Percentiles rank a stretch among this genome's conserved stretches.
Conservation (phyloP, 1,140 invertebrate species). For the Proctacanthus coquilletti region DNA sequence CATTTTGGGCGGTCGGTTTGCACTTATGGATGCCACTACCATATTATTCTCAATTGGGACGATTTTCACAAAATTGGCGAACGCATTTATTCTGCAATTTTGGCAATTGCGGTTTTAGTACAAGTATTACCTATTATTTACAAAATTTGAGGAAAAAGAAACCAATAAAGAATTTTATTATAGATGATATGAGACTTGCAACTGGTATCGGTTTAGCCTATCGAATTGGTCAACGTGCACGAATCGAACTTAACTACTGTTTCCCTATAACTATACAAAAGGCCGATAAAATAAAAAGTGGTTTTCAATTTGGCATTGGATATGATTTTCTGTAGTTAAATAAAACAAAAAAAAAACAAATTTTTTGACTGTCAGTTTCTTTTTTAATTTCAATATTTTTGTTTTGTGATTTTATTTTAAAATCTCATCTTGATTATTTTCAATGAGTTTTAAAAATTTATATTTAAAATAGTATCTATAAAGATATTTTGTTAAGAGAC, state of each 20-base stretch:
- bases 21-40: slow-evolving; percentile 27
- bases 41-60: slow-evolving; percentile 22
- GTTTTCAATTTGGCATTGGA: slow-evolving; percentile 29
- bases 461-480: too few relatives aligned
- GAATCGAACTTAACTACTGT: slow-evolving; percentile 29
- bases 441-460: too few relatives aligned
- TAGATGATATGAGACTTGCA: slow-evolving; percentile 24
- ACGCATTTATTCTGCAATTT: slow-evolving; percentile 28
- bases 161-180: slow-evolving; percentile 2
- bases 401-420: too few relatives aligned
- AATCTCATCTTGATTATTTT: too few relatives aligned
- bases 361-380: slow-evolving; percentile 10
- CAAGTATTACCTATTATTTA: slow-evolving; percentile 11
- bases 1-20: slow-evolving; percentile 23
- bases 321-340: slow-evolving; percentile 27
- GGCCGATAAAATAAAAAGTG: slow-evolving; percentile 15
- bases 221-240: slow-evolving; percentile 25
- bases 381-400: neutral
- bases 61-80: slow-evolving; percentile 22
- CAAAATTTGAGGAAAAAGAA: neutral
- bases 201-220: slow-evolving; percentile 23
- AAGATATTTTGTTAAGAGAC: too few relatives aligned
- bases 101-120: slow-evolving; percentile 24
- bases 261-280: slow-evolving; percentile 16
- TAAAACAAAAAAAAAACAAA: too few relatives aligned